A percentile compares a stretch with the other conserved stretches of the same genome.
These are phyloP conservation scores for Chamaedrilus cognettii DNA, from an alignment of 2,888 invertebrate genomes.

Conservation along the genomic window DNA sequence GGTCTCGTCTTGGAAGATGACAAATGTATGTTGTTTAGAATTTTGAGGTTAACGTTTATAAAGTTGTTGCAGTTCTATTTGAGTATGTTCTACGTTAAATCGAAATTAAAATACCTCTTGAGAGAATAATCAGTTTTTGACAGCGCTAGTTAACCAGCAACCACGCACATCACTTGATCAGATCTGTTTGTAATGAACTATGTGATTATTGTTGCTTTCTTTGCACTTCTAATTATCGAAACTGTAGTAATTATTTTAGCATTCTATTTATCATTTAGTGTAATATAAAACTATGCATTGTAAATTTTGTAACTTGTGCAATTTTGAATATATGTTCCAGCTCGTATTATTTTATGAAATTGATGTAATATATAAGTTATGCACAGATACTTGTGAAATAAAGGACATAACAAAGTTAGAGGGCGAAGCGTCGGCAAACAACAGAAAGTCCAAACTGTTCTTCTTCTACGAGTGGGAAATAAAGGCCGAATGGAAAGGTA, in stretches of 20 bases:
- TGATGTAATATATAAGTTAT: no score
- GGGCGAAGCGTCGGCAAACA: slow-evolving; percentile 97
- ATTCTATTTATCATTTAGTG: no score
- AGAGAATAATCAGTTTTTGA: not conserved
- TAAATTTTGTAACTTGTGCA: no score
- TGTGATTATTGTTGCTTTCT: no score
- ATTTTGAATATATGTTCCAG: no score
- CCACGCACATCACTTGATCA: not conserved
- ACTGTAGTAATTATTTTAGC: no score
- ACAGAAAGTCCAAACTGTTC: slow-evolving; percentile 98
- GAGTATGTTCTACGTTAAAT: not conserved
- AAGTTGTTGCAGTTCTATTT: not conserved
- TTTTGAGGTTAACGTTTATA: not conserved
- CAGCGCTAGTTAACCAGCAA: no score
- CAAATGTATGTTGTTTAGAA: slow-evolving; percentile 31
- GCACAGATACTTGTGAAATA: slow-evolving; percentile 68
- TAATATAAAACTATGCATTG: no score
- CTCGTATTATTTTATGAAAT: no score
- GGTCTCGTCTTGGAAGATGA: slow-evolving; percentile 70
- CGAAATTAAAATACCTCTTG: not conserved
- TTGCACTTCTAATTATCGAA: no score
- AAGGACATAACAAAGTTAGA: slow-evolving; percentile 82
- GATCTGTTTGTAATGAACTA: no score
- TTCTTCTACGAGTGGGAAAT: slow-evolving; percentile 98
- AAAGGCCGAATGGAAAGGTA: slow-evolving; percentile 84